These are phyloP conservation scores for Oscheius myriophilus DNA, from an alignment of 2,888 invertebrate genomes.

Conservation along the genomic window DNA sequence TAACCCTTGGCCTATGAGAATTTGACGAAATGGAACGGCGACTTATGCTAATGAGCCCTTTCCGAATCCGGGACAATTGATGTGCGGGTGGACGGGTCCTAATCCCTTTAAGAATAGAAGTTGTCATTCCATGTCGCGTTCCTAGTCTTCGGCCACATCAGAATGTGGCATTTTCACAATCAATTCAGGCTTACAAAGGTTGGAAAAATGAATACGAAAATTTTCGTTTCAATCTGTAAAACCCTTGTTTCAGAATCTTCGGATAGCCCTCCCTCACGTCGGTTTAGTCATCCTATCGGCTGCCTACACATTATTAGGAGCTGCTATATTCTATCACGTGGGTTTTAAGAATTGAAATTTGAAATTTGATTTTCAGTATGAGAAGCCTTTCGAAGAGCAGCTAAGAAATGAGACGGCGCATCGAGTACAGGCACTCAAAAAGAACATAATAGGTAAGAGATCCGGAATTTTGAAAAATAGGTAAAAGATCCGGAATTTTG, in stretches of 20 bases:
- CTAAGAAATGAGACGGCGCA: slow-evolving; percentile 65
- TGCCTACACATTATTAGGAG: slow-evolving; percentile 68
- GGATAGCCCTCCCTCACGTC: slow-evolving; percentile 67
- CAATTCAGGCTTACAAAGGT: slow-evolving; percentile 5
- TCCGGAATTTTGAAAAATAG: no score
- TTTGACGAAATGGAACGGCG: no score
- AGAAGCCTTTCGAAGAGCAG: slow-evolving; percentile 66
- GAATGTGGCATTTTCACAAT: slow-evolving; percentile 21
- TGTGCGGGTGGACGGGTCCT: no score
- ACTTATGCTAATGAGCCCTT: no score
- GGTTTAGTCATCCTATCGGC: slow-evolving; percentile 68
- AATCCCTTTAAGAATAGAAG: no score
- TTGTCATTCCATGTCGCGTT: no score
- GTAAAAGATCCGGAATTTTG: no score
- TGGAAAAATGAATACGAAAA: not conserved
- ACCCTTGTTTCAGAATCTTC: slow-evolving; percentile 66
- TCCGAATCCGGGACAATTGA: no score
- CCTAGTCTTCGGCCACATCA: not conserved
- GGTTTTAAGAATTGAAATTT: slow-evolving; percentile 32
- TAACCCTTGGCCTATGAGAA: no score
- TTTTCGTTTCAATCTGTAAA: not conserved
- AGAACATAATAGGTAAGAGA: slow-evolving; percentile 49
- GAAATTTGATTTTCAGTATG: slow-evolving; percentile 54
- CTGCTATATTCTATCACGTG: slow-evolving; percentile 68
- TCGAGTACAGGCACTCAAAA: slow-evolving; percentile 59